These are phyloP conservation scores for Taurulus bubalis DNA, from an alignment of 2,113 vertebrate genomes.

Conservation along the genomic window DNA sequence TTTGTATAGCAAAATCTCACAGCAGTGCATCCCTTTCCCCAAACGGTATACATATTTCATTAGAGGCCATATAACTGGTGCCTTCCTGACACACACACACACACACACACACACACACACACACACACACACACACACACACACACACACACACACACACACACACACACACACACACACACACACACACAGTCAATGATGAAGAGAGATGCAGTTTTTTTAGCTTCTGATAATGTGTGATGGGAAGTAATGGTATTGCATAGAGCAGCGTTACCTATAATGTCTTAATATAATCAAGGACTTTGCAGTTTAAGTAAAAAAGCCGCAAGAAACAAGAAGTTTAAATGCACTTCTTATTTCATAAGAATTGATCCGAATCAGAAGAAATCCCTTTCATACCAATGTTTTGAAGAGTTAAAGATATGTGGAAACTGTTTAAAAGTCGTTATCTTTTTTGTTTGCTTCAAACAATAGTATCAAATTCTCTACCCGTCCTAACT, in stretches of 20 bases:
- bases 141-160: no score
- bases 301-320: not conserved
- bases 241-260: not conserved
- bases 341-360: not conserved
- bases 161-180: no score
- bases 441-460: not conserved
- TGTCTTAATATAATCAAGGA: not conserved
- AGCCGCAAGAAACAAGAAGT: not conserved
- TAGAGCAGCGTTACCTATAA: not conserved
- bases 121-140: no score
- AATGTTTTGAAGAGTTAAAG: not conserved
- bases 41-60: constrained; percentile 68
- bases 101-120: no score
- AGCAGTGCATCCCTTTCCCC: not conserved
- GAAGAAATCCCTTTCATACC: not conserved
- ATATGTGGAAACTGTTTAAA: not conserved
- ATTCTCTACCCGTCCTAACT: no score
- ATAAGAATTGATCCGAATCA: no score
- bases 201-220: not conserved
- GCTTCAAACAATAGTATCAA: not conserved
- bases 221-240: not conserved
- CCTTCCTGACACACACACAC: constrained; percentile 41
- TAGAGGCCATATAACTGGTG: constrained; percentile 34
- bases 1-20: constrained; percentile 19
- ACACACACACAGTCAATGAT: not conserved